Base-by-base conservation (phyloP, 2,113 vertebrate species). In the Cyprichromis sp. region DNA sequence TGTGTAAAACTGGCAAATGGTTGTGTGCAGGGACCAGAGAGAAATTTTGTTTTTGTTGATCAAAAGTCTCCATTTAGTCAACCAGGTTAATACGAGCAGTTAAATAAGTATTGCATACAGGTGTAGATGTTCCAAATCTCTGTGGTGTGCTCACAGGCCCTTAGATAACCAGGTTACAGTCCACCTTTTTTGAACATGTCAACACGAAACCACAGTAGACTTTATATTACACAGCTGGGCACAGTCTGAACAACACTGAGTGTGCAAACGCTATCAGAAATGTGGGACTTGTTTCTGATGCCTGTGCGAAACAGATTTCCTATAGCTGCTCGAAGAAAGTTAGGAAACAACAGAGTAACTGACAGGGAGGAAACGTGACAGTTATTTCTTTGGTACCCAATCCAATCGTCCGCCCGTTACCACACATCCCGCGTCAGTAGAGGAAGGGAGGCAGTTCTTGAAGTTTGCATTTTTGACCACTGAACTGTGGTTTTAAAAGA, bases 351-450 rank as follows among this genome's bases (percentile, higher is more conserved):
- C 26, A 19, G 45, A 47, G 71, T 78, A 50, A 19, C 6, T 76
- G 16, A 76, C 71, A 50, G 3, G 26, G 1, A 78, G 42, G 45
- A 78, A 12, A n/a, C 2, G 2, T 78, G 26, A 50, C 6, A 31
- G 16, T 2, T 50, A 78, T 6, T 78, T 78, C 42, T 50, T 78
- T 50, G 24, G 16, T 47, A 76, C 3, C 21, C 13, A 50, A 11
- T 31, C 9, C 16, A 50, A 50, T 29, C 4, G 24, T 45, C 10
- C 0, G 3, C 42, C 42, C 6, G 0, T 9, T 36, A 1, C 24
- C 24, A 50, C 24, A 31, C 24, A 10, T 76, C 6, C 9, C 3
- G 0, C 1, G 2, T 47, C 68, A 71, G 36, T 21, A 71, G n/a
- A 71, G n/a, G 3, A 24, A 16, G 38, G 38, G 3, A 29, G 42